Conservation (phyloP, 64 coral and sea anemone species). For the Porites lutea region DNA sequence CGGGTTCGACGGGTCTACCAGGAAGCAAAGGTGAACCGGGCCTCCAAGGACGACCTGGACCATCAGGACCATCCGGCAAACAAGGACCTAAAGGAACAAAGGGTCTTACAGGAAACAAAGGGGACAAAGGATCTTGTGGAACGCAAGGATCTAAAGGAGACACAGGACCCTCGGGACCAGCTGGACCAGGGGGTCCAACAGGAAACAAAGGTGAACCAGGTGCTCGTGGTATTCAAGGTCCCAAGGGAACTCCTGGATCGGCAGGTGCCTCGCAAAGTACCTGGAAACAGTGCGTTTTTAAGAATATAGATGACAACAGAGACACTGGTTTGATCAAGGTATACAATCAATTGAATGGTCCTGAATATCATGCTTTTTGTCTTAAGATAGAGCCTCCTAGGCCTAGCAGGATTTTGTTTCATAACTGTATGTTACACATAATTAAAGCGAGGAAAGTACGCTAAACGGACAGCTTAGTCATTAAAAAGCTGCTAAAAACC, state of each 20-base stretch:
- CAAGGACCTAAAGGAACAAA: not conserved
- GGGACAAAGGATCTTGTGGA: not conserved
- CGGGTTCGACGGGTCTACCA: too few species aligned
- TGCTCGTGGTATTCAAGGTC: not conserved
- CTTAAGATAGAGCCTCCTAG: too few species aligned
- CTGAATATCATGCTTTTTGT: too few species aligned
- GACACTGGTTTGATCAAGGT: constrained; percentile 1
- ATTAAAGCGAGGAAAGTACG: too few species aligned
- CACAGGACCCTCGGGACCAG: not conserved
- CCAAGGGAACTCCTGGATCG: not conserved
- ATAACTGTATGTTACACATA: too few species aligned
- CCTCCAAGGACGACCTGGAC: too few species aligned
- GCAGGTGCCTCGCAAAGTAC: not conserved
- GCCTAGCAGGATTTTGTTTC: too few species aligned
- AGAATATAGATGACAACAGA: not conserved
- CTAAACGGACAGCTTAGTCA: too few species aligned
- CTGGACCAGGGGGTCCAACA: not conserved
- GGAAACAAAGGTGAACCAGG: not conserved
- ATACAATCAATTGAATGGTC: too few species aligned
- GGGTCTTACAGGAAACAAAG: not conserved
- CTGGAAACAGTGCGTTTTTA: constrained; percentile 12
- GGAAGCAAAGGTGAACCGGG: too few species aligned
- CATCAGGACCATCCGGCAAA: too few species aligned
- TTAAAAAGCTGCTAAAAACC: too few species aligned
- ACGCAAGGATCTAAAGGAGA: not conserved